Evolutionary conservation across 2,888 invertebrate genomes (phyloP), one percentile per base, ranked within the genome.

Genomic region (Lasiommata megera): DNA sequence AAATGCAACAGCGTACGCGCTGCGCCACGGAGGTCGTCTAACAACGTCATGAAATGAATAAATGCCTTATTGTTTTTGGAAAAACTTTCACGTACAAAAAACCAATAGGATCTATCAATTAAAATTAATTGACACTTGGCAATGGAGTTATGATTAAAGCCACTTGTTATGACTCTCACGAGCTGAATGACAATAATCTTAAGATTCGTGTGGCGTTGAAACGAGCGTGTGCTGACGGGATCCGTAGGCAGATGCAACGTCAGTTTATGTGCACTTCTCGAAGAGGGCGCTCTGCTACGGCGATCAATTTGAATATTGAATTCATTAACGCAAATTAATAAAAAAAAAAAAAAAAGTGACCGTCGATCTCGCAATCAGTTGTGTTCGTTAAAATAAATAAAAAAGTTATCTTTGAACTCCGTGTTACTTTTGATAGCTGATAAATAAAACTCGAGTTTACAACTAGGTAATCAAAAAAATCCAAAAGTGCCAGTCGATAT

Each of bases 251-350:
- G 74, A 78, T 82, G 84, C 83, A 84, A 73, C 74, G 77, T 74
- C 84, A 86, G 86, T 86, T 72, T 75, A 66, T 70, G 71, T 73
- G 73, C 71, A 77, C 66, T 74, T 65, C 72, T 78, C 79, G 71
- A 51, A 65, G 76, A 63, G 80, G 64, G 68, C 77, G 72, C 80
- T 74, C 78, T 73, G 66, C 64, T 68, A 60, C 56, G 56, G 41
- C 54, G 53, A 58, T 50, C 61, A 52, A 59, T 59, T 51, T 23
- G 40, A 61, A 48, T 52, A 31, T 51, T 51, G 12, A 36, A 41
- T 40, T 61, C 40, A 18, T 52, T 41, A 34, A 34, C 17, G 28
- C 9, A 1, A 40, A 29, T 9, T 29, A n/a, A 40, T 18, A 12
- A 12, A 5, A n/a, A 6, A 9, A 14, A 9, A n/a, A 12, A 28